phyloP scores from a whole-genome alignment of 2,113 vertebrate species.

The Aleadryas rufinucha region DNA sequence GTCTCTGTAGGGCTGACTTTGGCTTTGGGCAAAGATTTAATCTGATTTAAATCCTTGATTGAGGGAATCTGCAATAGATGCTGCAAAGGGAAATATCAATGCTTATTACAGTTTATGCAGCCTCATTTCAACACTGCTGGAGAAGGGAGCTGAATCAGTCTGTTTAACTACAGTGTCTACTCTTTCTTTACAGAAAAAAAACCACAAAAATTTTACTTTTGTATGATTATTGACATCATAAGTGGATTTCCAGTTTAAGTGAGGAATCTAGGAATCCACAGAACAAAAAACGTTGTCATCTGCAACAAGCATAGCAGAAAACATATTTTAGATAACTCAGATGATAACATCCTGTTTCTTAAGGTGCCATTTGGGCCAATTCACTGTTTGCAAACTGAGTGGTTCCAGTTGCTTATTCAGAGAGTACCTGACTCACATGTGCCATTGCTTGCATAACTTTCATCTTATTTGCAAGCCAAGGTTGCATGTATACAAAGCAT shows the following conservation, averaged over 20 bases:
- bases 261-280: neutral
- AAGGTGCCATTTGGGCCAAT: neutral
- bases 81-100: neutral
- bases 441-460: neutral
- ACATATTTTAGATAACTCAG: neutral
- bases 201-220: neutral
- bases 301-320: neutral
- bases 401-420: neutral
- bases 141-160: neutral
- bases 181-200: neutral
- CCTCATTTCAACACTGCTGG: neutral
- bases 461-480: neutral
- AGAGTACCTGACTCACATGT: neutral
- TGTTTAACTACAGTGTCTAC: neutral
- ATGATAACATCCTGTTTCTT: neutral
- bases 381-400: neutral
- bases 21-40: neutral
- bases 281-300: neutral
- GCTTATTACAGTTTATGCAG: neutral
- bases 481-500: neutral
- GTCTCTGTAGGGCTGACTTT: neutral
- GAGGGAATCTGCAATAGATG: neutral
- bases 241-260: neutral
- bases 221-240: neutral
- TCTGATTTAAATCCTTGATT: slow-evolving; percentile 4